phyloP scores from a whole-genome alignment of 2,888 invertebrate genomes.

The Trachelus stipa region DNA sequence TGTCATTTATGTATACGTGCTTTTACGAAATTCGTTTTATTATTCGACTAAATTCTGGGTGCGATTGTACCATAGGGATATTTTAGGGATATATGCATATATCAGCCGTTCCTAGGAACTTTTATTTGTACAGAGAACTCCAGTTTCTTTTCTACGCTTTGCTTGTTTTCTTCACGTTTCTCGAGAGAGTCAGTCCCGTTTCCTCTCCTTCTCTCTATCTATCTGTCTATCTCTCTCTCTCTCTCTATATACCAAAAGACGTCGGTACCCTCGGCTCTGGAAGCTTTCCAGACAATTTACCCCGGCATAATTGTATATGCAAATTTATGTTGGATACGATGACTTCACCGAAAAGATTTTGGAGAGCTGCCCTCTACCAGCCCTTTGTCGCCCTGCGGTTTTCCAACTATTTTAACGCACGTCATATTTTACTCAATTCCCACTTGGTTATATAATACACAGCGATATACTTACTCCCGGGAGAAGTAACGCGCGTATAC shows the following conservation, averaged over 20 bases:
- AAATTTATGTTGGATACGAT: slow-evolving; percentile 36
- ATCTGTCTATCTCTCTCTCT: not conserved
- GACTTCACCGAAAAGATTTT: slow-evolving; percentile 30
- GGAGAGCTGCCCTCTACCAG: slow-evolving; percentile 16
- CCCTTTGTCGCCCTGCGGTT: not conserved
- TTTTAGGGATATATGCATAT: not conserved
- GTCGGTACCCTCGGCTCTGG: slow-evolving; percentile 20
- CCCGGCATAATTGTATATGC: slow-evolving; percentile 30
- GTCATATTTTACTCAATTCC: not conserved
- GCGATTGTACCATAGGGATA: not conserved
- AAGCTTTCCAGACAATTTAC: slow-evolving; percentile 36
- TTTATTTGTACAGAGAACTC: not conserved
- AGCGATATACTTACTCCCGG: not conserved
- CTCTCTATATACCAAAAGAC: slow-evolving; percentile 13
- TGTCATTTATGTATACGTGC: not conserved
- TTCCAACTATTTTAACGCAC: not conserved
- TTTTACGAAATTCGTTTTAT: not conserved
- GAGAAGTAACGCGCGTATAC: not conserved
- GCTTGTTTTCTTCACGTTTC: not conserved
- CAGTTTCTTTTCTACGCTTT: not conserved
- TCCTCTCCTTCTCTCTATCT: slow-evolving; percentile 16
- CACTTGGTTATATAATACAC: not conserved
- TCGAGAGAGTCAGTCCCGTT: not conserved
- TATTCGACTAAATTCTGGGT: not conserved
- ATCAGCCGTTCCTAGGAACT: not conserved